Conservation (phyloP, 2,888 invertebrate genomes). For the Eutolmus rufibarbis region DNA sequence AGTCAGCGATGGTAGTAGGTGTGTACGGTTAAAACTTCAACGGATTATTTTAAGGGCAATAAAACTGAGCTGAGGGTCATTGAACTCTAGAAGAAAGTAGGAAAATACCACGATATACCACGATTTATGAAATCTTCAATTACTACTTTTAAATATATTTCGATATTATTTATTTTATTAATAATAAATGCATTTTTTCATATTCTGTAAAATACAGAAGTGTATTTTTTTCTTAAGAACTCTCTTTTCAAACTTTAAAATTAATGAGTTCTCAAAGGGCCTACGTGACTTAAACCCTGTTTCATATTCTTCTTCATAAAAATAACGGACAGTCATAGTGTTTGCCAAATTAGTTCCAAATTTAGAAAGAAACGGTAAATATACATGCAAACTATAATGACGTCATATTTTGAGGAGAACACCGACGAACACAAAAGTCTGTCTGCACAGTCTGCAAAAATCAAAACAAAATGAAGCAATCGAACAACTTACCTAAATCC, state of each 20-base stretch:
- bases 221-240: too few relatives aligned
- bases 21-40: background rate
- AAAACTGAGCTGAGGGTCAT: background rate
- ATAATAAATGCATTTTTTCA: too few relatives aligned
- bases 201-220: too few relatives aligned
- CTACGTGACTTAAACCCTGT: background rate
- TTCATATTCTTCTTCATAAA: background rate
- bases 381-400: background rate
- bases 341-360: background rate
- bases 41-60: background rate
- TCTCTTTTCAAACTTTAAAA: background rate
- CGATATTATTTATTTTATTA: too few relatives aligned
- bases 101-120: too few relatives aligned
- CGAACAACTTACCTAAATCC: background rate
- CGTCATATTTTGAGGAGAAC: background rate
- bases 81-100: background rate
- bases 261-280: background rate
- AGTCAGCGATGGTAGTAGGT: background rate
- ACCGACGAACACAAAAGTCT: background rate
- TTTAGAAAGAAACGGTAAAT: background rate
- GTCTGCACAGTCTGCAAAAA: background rate
- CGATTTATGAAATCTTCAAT: background rate
- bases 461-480: background rate
- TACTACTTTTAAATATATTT: too few relatives aligned
- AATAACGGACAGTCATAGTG: background rate